These are phyloP conservation scores for Tromatobia lineatoria DNA, from an alignment of 2,888 invertebrate species.

Conservation along the genomic window DNA sequence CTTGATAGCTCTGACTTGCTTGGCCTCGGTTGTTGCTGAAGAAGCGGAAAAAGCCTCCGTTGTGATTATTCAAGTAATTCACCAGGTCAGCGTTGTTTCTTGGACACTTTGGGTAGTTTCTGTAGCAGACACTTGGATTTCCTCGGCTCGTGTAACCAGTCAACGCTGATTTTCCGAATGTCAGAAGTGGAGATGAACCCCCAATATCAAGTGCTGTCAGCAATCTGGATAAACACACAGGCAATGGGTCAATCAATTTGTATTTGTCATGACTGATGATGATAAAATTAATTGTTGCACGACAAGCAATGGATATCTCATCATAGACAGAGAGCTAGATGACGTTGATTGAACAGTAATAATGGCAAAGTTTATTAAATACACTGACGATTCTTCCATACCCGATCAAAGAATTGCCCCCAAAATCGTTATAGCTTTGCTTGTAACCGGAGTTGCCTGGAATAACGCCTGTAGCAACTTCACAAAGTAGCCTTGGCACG, in stretches of 20 bases:
- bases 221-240: conserved; percentile 85
- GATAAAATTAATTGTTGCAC: no score
- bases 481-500: conserved; percentile 92
- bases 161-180: conserved; percentile 92
- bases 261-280: conserved; percentile 1
- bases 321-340: no score
- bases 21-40: conserved; percentile 85
- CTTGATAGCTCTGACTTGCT: conserved; percentile 14
- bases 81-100: conserved; percentile 90
- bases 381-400: conserved; percentile 86
- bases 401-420: conserved; percentile 87
- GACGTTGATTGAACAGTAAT: no score
- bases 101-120: conserved; percentile 91
- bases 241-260: neutral
- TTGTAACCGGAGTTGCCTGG: conserved; percentile 74
- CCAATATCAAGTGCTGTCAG: conserved; percentile 86
- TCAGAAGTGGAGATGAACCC: conserved; percentile 89
- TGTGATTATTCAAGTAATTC: conserved; percentile 93
- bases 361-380: conserved; percentile 1
- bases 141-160: conserved; percentile 91
- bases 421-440: conserved; percentile 71
- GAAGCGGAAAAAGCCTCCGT: conserved; percentile 94
- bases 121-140: conserved; percentile 87
- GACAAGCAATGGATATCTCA: no score
- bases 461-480: conserved; percentile 87